Evolutionary conservation across 2,113 vertebrate species (phyloP).

Genomic region (cat (Felis catus)): DNA sequence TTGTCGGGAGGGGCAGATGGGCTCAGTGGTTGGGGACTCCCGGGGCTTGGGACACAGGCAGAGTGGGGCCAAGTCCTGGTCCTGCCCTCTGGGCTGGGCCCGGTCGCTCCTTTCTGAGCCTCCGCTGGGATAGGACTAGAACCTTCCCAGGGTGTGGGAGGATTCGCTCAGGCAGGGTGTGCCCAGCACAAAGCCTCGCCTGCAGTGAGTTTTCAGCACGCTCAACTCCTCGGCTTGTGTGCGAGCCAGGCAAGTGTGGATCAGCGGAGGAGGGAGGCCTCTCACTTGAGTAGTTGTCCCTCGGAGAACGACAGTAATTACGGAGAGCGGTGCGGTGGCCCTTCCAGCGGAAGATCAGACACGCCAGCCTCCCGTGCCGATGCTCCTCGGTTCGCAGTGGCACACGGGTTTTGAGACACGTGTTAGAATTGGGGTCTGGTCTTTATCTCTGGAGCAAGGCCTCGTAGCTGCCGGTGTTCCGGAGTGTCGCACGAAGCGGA

Average conservation of each 20-base stretch:
- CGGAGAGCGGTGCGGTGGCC: fast-evolving
- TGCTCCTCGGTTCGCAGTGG: background rate
- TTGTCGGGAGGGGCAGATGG: background rate
- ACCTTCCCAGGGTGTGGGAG: background rate
- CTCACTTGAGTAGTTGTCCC: too few relatives aligned
- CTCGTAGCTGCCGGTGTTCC: background rate
- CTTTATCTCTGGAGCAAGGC: background rate
- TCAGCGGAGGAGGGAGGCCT: background rate
- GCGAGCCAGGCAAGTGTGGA: background rate
- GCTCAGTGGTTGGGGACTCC: background rate
- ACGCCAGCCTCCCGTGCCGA: fast-evolving
- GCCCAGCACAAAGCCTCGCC: fast-evolving
- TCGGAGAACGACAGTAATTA: too few relatives aligned
- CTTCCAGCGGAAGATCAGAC: fast-evolving
- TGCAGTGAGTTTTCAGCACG: background rate
- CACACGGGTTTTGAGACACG: background rate
- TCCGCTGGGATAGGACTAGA: background rate
- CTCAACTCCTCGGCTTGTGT: background rate
- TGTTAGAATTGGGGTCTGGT: background rate
- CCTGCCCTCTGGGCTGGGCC: too few relatives aligned
- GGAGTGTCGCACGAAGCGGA: background rate
- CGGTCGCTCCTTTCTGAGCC: background rate
- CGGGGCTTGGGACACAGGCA: background rate
- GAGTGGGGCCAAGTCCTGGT: background rate
- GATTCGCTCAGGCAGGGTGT: background rate